A percentile compares a stretch with the other conserved stretches of the same genome.
Evolutionary conservation across 2,888 invertebrate species (phyloP).

Genomic region (Eulithis testata): DNA sequence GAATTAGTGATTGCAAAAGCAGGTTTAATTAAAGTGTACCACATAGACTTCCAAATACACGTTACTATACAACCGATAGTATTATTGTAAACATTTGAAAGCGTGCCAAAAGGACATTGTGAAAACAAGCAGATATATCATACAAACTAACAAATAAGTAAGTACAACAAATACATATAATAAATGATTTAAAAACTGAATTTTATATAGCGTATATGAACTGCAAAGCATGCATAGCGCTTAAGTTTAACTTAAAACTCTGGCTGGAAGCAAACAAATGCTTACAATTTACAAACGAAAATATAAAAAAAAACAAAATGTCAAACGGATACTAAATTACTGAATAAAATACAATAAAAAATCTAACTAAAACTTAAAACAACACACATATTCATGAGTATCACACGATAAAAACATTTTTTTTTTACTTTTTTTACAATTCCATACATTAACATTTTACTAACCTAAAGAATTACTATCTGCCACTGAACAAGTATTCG

Average conservation of each 20-base stretch:
- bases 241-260: slow-evolving; percentile 61
- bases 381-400: slow-evolving; percentile 65
- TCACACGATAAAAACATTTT: slow-evolving; percentile 58
- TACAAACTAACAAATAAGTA: slow-evolving; percentile 78
- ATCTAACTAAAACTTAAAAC: slow-evolving; percentile 51
- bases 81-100: slow-evolving; percentile 84
- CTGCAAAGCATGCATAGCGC: slow-evolving; percentile 84
- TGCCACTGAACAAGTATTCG: slow-evolving; percentile 13
- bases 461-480: not conserved
- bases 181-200: slow-evolving; percentile 61
- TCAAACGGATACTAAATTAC: slow-evolving; percentile 51
- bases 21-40: slow-evolving; percentile 40
- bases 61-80: slow-evolving; percentile 50
- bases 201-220: slow-evolving; percentile 80
- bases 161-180: slow-evolving; percentile 82
- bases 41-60: slow-evolving; percentile 68
- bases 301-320: slow-evolving; percentile 48
- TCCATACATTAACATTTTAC: slow-evolving; percentile 37
- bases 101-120: slow-evolving; percentile 78
- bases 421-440: slow-evolving; percentile 44
- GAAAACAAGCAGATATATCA: slow-evolving; percentile 64
- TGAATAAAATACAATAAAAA: slow-evolving; percentile 46
- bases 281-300: slow-evolving; percentile 83
- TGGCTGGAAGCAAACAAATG: slow-evolving; percentile 83
- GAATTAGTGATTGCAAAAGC: slow-evolving; percentile 32